These are phyloP conservation scores for Acanthornis magna DNA, from an alignment of 2,797 vertebrate species.

Conservation along the genomic window DNA sequence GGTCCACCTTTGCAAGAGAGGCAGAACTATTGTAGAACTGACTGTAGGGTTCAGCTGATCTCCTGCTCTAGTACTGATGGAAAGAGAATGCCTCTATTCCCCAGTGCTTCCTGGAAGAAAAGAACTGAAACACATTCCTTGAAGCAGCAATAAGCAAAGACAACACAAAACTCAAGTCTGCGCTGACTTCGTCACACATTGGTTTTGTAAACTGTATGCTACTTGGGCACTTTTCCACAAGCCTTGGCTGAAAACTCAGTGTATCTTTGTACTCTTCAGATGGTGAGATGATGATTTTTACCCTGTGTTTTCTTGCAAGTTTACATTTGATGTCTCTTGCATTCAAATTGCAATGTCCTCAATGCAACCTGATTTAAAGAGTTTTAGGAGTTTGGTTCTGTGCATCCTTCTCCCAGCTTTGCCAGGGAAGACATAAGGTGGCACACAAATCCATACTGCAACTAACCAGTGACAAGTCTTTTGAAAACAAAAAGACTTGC, in stretches of 20 bases:
- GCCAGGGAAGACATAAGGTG: neutral
- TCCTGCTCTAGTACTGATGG: neutral
- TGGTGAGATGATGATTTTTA: neutral
- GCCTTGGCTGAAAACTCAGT: neutral
- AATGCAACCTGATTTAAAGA: neutral
- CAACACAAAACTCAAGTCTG: neutral
- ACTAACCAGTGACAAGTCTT: neutral
- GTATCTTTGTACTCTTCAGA: neutral
- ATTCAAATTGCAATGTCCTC: neutral
- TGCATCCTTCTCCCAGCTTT: neutral
- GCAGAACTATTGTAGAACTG: neutral
- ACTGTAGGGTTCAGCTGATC: neutral
- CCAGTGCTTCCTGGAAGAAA: neutral
- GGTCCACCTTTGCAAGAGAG: neutral
- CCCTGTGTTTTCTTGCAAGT: neutral
- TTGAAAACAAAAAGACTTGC: neutral
- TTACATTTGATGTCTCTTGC: neutral
- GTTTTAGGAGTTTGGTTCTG: neutral
- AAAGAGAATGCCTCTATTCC: neutral
- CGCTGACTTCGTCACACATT: neutral
- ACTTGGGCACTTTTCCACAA: neutral
- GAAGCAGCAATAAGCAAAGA: neutral
- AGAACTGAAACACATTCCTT: neutral
- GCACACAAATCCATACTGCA: neutral
- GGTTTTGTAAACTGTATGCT: neutral